Conservation (phyloP, 1,140 invertebrate species). For the Geopemphigus sp. region DNA sequence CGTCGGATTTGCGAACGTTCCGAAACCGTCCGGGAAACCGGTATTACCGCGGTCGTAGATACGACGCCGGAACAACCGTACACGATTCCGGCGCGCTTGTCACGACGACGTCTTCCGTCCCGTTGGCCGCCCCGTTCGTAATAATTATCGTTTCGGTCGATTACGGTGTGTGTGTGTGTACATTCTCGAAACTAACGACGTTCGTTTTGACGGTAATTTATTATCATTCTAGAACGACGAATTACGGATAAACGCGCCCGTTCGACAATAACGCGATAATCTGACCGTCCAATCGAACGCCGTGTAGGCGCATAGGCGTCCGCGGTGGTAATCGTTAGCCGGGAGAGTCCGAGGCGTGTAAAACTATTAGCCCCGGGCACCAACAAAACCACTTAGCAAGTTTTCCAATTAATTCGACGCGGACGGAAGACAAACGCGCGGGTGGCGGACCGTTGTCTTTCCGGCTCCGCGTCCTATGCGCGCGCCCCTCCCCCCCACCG, state of each 20-base stretch:
- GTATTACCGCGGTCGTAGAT: no score
- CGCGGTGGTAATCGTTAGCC: neutral
- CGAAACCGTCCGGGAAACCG: no score
- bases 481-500: neutral
- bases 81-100: no score
- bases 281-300: conserved; percentile 5
- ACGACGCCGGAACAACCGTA: no score
- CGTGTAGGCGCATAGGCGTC: no score
- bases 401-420: conserved; percentile 40
- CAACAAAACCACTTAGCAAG: conserved; percentile 38
- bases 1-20: no score
- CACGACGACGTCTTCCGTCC: no score
- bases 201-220: no score
- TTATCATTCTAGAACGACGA: neutral
- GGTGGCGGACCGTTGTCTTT: neutral
- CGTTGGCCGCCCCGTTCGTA: no score
- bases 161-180: no score
- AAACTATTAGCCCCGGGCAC: conserved; percentile 35
- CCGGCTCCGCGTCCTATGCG: no score
- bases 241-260: neutral
- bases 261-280: neutral
- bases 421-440: neutral
- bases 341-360: conserved; percentile 7
- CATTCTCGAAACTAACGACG: neutral
- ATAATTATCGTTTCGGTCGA: neutral